Evolutionary conservation across 1,140 invertebrate species (phyloP), one percentile per base, ranked within the genome.

Genomic region (Penaeus japonicus): DNA sequence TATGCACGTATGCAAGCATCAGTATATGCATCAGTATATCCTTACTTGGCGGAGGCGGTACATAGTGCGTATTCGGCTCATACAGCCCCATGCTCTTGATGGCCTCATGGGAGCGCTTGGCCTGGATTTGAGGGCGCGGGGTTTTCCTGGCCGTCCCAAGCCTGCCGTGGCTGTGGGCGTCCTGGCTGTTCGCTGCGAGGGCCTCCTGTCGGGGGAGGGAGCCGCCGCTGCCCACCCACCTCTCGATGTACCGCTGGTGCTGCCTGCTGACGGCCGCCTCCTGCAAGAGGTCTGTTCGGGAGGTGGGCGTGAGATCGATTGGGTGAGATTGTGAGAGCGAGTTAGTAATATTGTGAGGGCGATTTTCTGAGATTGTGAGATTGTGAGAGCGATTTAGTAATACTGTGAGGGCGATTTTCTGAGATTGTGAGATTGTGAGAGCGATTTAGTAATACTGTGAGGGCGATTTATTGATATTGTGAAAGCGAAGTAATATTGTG

Each of bases 41-140:
- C 84, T 88, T 12, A 88, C 87, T 88, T 15, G 87, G 87, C 10
- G 80, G 80, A n/a, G 87, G 87, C 22, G 87, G 87, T 1, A 88
- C 87, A 62, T 88, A 88, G 47, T 84, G 87, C 22, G 53, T 83
- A 30, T 88, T 88, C 22, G 81, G 87, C 24, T 82, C 70, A 57
- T 88, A 88, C n/a, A 88, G 53, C 1, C 81, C 81, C 87, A 88
- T 84, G 22, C 53, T 62, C 47, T 83, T 82, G 20, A 88, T 88
- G 5, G 70, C 81, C 30, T 75, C 80, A 3, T 88, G 87, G 5
- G 87, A 88, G 2, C 87, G 55, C 32, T 88, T 88, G 32, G 80
- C 35, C 53, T 88, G 87, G 24, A 88, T 75, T 15, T 84, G 53
- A 20, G 70, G 65, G 15, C 39, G n/a, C 27, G 47, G 70, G 12